These are phyloP conservation scores for Varecia variegata DNA, from an alignment of 2,797 vertebrate genomes.

Conservation along the genomic window DNA sequence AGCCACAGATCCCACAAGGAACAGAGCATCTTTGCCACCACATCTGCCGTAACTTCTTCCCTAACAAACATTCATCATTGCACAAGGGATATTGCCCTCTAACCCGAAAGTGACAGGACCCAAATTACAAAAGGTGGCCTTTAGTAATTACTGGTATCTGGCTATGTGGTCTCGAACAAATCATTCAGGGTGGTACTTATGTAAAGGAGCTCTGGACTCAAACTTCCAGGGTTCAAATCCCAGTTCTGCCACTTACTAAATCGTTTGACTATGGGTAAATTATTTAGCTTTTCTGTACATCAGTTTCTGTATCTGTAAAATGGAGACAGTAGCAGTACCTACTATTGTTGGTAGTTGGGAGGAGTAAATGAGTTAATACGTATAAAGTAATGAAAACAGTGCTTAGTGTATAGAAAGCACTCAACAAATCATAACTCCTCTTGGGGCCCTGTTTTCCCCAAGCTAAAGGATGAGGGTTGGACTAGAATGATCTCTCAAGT, in stretches of 20 bases:
- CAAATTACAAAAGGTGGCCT: not conserved
- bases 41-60: not conserved
- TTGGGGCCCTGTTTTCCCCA: not conserved
- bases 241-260: not conserved
- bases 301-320: not conserved
- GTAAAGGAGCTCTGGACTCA: not conserved
- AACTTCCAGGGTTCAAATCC: not conserved
- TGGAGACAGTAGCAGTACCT: not conserved
- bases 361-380: not conserved
- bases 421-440: not conserved
- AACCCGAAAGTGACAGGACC: not conserved
- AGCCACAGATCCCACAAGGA: fast-evolving
- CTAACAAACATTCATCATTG: not conserved
- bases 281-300: not conserved
- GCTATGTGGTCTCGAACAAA: not conserved
- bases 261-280: not conserved
- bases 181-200: not conserved
- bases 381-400: not conserved
- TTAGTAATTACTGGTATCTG: not conserved
- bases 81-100: not conserved
- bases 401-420: not conserved
- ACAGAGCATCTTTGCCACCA: not conserved
- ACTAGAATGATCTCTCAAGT: not conserved
- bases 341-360: not conserved
- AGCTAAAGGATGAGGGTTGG: not conserved